Conservation (phyloP, 2,797 vertebrate genomes). For the Lycodopsis pacificus region DNA sequence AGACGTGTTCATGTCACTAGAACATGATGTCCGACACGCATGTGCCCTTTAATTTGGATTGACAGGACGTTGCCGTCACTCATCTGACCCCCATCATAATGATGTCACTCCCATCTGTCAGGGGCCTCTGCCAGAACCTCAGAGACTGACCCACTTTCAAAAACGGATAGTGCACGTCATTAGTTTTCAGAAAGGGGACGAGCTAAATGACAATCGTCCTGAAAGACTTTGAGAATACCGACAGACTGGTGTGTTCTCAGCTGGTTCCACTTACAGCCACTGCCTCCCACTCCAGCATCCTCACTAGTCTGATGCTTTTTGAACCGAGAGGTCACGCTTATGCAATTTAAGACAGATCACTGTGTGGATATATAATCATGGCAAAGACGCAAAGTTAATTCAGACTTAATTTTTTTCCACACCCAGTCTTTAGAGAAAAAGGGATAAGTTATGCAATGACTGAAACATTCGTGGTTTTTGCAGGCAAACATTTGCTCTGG, state of each 20-base stretch:
- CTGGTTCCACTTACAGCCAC: slow-evolving; percentile 8
- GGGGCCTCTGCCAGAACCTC: slow-evolving; percentile 57
- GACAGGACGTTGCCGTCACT: slow-evolving; percentile 9
- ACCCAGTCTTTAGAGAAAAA: neutral
- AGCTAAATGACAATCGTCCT: slow-evolving; percentile 6
- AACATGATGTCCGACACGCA: neutral
- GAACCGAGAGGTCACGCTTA: slow-evolving; percentile 57
- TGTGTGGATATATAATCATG: slow-evolving; percentile 51
- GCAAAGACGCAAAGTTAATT: slow-evolving; percentile 24
- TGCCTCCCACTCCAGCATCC: slow-evolving; percentile 27
- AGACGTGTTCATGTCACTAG: neutral
- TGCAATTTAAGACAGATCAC: slow-evolving; percentile 55
- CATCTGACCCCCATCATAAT: slow-evolving; percentile 31
- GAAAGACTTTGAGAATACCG: neutral
- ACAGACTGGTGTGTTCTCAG: neutral
- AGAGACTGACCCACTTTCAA: slow-evolving; percentile 75
- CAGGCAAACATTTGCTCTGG: slow-evolving; percentile 22
- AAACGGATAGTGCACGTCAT: slow-evolving; percentile 38
- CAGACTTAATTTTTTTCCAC: slow-evolving; percentile 18
- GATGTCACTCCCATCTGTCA: slow-evolving; percentile 65
- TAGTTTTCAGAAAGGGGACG: slow-evolving; percentile 26
- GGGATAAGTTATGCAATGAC: slow-evolving; percentile 34
- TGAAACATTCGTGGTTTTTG: neutral
- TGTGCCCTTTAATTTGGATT: slow-evolving; percentile 1
- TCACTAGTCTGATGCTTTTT: slow-evolving; percentile 43